Evolutionary conservation across 2,888 invertebrate species (phyloP), one percentile per base, ranked within the genome.

Genomic region (Volucella bombylans): DNA sequence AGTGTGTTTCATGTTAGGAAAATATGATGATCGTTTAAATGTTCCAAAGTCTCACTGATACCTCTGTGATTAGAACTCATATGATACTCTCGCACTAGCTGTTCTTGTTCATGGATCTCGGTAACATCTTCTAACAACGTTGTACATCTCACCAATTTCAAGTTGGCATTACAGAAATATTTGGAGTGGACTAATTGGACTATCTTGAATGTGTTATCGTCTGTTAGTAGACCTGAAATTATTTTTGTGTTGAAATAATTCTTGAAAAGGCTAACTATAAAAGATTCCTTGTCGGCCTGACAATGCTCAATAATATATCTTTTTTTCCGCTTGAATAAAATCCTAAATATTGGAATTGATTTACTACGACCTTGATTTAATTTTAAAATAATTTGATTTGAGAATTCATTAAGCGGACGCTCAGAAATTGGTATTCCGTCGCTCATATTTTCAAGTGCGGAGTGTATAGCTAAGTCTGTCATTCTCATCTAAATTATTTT

Each of bases 1-100:
- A 38, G 43, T 47, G 11, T 31, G 31, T 65, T 81, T 73, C 61
- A 81, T 59, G 14, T 71, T 47, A 14, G 79, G 77, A 47, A 87
- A 82, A 49, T 65, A 62, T 31, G 31, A 31, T n/a, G n/a, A 31
- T 23, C 31, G 4, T 31, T 31, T 6, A 31, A 31, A 31, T 81
- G 81, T 9, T 31, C 14, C 1, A 50, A 18, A 1, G 43, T 43
- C 52, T 76, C 81, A 11, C 41, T 15, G n/a, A 64, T 68, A 1
- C 74, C 74, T 38, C 74, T 52, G 23, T 81, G 68, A 54, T 72
- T 57, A 12, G 18, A 64, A 50, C 52, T 72, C 12, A 18, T 9
- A 12, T 72, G 72, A 15, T 79, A 72, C 1, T 65, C n/a, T 12
- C 14, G 18, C 8, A 71, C 15, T 8, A 74, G 11, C 50, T 80